These are phyloP conservation scores for Meloe dianella DNA, from an alignment of 2,888 invertebrate species.

Conservation along the genomic window DNA sequence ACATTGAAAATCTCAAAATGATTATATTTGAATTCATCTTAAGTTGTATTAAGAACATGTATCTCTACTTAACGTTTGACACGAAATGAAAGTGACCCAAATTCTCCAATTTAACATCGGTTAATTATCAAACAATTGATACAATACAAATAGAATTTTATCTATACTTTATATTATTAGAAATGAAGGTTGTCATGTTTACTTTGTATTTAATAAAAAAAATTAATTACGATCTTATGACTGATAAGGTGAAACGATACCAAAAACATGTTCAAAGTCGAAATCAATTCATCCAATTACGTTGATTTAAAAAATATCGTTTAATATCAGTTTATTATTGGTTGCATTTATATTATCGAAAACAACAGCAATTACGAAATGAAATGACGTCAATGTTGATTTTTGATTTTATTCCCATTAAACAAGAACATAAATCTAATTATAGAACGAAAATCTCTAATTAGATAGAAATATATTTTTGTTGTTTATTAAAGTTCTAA, in stretches of 20 bases:
- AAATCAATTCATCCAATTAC: conserved; percentile 3
- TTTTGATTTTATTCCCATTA: not conserved
- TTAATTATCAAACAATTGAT: too few relatives aligned
- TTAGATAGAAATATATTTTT: too few relatives aligned
- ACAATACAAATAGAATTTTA: not conserved
- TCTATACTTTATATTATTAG: not conserved
- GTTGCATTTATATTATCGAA: not conserved
- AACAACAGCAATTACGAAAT: not conserved
- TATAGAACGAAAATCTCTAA: too few relatives aligned
- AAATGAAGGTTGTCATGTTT: not conserved
- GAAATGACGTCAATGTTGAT: not conserved
- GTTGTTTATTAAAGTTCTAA: not conserved
- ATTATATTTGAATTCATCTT: too few relatives aligned
- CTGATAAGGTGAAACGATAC: not conserved
- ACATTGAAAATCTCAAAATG: conserved; percentile 23
- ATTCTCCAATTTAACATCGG: too few relatives aligned
- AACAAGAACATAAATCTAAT: not conserved
- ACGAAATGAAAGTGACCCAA: too few relatives aligned
- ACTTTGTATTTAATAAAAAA: not conserved
- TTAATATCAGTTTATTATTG: not conserved
- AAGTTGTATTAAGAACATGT: too few relatives aligned
- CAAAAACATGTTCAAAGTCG: not conserved
- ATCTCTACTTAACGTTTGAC: too few relatives aligned
- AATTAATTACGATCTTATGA: too few relatives aligned
- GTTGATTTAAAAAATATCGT: not conserved